Evolutionary conservation across 2,113 vertebrate genomes (phyloP), one percentile per base, ranked within the genome.

Genomic region (Sus scrofa): DNA sequence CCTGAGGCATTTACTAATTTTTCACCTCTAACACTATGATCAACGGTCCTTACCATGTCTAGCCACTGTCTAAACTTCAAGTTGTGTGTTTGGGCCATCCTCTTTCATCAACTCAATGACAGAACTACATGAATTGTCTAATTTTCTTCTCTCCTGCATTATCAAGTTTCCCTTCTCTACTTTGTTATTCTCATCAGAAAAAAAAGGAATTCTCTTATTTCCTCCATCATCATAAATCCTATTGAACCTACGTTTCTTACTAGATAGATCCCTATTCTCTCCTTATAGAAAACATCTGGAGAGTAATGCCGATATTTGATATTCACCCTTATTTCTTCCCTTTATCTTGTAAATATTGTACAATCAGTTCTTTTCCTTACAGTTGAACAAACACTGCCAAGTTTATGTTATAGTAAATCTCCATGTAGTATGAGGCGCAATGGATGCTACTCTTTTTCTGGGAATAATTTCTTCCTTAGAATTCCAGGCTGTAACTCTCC

Each of bases 231-330:
- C 30, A 56, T 56, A 70, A 82, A 86, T 8, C 26, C 20, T 58
- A 39, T 6, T n/a, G n/a, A 73, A 39, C 6, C 58, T 32, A 34
- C 50, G 78, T 86, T 26, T 74, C 34, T 63, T 65, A 37, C 54
- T 27, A 11, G 11, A 24, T 62, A 62, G 52, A 27, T 5, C 4
- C 1, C 7, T 34, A 1, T 8, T 1, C 19, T 39, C 3, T 15
- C 15, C 30, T 50, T n/a, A 19, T 2, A 44, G 30, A 44, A 74
- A 75, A 75, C 1, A 70, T 75, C 15, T 62, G 27, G 10, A 44
- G 74, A 86, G 39, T 50, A 14, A 32, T 90, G 6, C 12, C 20
- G n/a, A 18, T 22, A 60, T 5, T 44, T n/a, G 3, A 7, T 78
- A 39, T 71, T 87, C 37, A 1, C 9, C 3, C 0, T 0, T 2